Percentiles rank a stretch among this genome's conserved stretches.
Conservation (phyloP, 2,113 vertebrate genomes). For the Hyla sarda region DNA sequence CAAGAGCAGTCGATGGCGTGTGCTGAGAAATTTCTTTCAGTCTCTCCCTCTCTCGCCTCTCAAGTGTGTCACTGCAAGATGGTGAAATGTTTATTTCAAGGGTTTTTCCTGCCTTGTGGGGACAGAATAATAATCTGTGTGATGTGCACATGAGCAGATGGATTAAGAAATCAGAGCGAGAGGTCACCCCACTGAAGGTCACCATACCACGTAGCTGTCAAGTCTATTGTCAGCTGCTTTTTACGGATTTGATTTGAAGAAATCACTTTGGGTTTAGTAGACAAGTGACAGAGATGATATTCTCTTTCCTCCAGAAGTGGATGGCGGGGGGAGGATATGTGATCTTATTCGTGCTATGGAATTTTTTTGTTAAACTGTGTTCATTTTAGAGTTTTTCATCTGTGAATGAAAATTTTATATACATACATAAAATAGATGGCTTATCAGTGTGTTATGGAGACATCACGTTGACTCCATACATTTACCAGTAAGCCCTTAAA, state of each 20-base stretch:
- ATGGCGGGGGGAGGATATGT: background rate
- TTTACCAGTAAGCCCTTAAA: too few species aligned
- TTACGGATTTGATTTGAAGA: conserved; percentile 46
- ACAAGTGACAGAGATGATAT: background rate
- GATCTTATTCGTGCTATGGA: background rate
- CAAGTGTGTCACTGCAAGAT: conserved; percentile 65
- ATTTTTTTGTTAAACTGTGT: background rate
- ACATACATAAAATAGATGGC: too few species aligned
- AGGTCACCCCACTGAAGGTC: conserved; percentile 37
- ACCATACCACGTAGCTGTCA: conserved; percentile 21
- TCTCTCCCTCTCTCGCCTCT: conserved; percentile 57
- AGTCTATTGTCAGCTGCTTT: conserved; percentile 28
- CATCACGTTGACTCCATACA: too few species aligned
- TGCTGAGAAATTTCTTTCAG: background rate
- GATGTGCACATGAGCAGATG: conserved; percentile 42
- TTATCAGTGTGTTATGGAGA: too few species aligned
- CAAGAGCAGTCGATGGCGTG: conserved; percentile 62
- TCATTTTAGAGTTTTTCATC: background rate
- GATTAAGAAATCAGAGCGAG: conserved; percentile 49
- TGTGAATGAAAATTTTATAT: too few species aligned
- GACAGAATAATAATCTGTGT: conserved; percentile 32
- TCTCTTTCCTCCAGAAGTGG: conserved; percentile 19
- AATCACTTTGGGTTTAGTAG: conserved; percentile 39
- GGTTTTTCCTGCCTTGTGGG: conserved; percentile 47
- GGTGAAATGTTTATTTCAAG: conserved; percentile 67